Base-by-base conservation (phyloP, 2,797 vertebrate genomes). In the Takifugu rubripes region DNA sequence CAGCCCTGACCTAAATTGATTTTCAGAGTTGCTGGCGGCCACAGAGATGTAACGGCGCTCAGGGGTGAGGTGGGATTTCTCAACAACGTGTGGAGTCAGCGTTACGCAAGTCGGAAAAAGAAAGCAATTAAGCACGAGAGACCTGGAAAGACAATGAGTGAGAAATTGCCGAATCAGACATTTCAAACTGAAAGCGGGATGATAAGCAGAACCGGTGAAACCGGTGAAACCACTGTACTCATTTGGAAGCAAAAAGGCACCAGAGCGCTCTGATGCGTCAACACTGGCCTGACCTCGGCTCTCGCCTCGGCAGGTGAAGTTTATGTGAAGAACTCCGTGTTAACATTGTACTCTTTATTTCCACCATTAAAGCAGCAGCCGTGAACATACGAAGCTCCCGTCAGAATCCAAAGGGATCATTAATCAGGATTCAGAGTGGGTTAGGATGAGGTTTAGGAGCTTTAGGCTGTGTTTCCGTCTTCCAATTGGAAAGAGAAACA, bases 1-100 rank as follows among this genome's bases (percentile, higher is more conserved):
- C 53, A 67, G 46, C 21, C 45, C 59, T 68, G 65, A 64, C 54
- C 56, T 51, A 55, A 57, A 72, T 69, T 53, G 46, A 45, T 68
- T 74, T 69, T 56, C 36, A 64, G 59, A 52, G 54, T 44, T 44
- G 61, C 31, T 9, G 1, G 12, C 8, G n/a, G 36, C 59, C 42
- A 61, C 14, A 29, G 45, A 54, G 51, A 57, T 44, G 46, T 3
- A 45, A 25, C 15, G 51, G 0, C 53, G 55, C 58, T 74, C 36
- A 2, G 54, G 54, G 52, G 49, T 2, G 2, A 68, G 51, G 63
- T 59, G 51, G 61, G 59, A 69, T 58, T 68, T 68, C 36, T 58
- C 36, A 54, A 58, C 59, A 50, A 50, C 36, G 36, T 16, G 47
- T 6, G 12, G 40, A 44, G 52, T 64, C 29, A 52, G 55, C 49